phyloP scores from a whole-genome alignment of 2,113 vertebrate species.

The Tragelaphus scriptus region DNA sequence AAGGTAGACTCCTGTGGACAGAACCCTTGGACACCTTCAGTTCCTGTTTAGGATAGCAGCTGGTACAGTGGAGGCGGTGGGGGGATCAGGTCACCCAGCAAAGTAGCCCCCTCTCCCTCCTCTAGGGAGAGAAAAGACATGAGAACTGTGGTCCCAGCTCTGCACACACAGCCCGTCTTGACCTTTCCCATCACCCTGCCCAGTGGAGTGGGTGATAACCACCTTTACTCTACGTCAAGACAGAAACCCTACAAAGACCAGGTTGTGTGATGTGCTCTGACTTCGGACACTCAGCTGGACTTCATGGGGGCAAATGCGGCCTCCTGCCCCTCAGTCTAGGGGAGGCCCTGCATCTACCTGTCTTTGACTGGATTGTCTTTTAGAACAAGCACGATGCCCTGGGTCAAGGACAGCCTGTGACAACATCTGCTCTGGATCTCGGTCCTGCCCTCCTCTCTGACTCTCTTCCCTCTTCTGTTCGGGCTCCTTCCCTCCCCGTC shows the following conservation, averaged over 20 bases:
- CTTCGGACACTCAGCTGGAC: neutral
- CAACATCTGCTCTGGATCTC: neutral
- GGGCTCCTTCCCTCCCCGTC: neutral
- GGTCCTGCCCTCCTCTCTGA: neutral
- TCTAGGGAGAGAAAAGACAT: neutral
- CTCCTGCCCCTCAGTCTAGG: neutral
- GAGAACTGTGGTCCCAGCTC: neutral
- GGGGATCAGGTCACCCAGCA: fast-evolving
- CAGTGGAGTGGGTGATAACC: neutral
- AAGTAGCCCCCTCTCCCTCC: neutral
- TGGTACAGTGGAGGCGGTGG: fast-evolving
- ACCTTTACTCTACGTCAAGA: neutral
- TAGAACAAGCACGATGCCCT: neutral
- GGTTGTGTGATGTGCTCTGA: neutral
- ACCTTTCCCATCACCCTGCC: fast-evolving
- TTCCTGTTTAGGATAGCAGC: neutral
- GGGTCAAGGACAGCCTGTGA: neutral
- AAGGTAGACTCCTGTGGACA: neutral
- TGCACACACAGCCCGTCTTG: too few relatives aligned
- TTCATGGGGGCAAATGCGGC: fast-evolving
- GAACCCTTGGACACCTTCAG: neutral
- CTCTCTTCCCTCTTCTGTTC: neutral
- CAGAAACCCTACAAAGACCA: neutral
- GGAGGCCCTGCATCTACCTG: neutral
- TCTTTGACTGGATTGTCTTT: neutral